Conservation (phyloP, 2,797 vertebrate species). For the Melanitta fusca region DNA sequence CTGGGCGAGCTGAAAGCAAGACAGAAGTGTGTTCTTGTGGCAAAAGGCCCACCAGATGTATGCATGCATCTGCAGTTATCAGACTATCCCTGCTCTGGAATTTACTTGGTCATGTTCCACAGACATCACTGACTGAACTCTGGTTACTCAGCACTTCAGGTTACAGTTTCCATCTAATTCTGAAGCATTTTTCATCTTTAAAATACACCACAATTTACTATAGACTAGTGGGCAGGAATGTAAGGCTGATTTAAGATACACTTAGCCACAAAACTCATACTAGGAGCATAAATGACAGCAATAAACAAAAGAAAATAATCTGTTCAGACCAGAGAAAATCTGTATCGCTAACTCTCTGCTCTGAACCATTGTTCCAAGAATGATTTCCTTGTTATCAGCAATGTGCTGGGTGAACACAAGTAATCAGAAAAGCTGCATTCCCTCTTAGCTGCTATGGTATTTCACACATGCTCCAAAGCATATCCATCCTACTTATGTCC, state of each 20-base stretch:
- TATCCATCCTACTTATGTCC: not conserved
- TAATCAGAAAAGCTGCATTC: not conserved
- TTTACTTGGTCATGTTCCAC: not conserved
- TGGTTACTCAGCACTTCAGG: not conserved
- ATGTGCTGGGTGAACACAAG: not conserved
- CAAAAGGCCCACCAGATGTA: not conserved
- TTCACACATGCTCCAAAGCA: not conserved
- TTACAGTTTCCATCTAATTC: not conserved
- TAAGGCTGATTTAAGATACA: conserved; percentile 14
- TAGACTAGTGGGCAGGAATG: not conserved
- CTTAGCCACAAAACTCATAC: not conserved
- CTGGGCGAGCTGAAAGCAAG: not conserved
- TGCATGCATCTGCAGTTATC: not conserved
- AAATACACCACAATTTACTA: not conserved
- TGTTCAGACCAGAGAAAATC: conserved; percentile 19
- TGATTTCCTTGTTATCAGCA: conserved; percentile 23
- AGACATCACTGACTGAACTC: not conserved
- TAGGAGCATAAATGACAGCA: not conserved
- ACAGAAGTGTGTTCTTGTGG: not conserved
- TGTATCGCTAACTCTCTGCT: not conserved
- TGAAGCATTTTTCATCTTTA: conserved; percentile 8
- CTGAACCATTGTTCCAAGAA: not conserved
- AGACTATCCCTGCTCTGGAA: not conserved
- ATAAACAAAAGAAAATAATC: conserved; percentile 42
- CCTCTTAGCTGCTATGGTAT: not conserved